These are phyloP conservation scores for Microcebus ravelobensis DNA, from an alignment of 2,113 vertebrate species.

Conservation along the genomic window DNA sequence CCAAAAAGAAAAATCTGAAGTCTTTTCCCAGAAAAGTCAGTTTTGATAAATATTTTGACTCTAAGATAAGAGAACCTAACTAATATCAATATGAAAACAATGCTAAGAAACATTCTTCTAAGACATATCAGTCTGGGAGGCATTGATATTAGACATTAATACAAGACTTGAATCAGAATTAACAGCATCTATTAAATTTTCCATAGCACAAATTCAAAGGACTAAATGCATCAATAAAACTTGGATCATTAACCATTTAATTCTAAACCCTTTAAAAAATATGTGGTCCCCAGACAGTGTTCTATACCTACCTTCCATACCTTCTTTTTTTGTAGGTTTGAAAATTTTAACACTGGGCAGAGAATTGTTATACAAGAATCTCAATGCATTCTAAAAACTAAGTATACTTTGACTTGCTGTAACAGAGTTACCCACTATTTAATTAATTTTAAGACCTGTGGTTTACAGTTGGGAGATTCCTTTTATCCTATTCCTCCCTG, in stretches of 20 bases:
- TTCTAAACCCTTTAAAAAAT: not conserved
- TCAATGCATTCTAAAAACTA: slow-evolving; percentile 50
- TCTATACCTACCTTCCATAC: fast-evolving
- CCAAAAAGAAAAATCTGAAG: not conserved
- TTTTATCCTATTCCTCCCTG: slow-evolving; percentile 59
- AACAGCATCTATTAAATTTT: slow-evolving; percentile 37
- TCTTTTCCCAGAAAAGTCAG: not conserved
- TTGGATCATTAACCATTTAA: slow-evolving; percentile 23
- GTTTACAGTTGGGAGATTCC: slow-evolving; percentile 61
- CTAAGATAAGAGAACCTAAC: not conserved
- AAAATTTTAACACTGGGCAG: slow-evolving; percentile 43
- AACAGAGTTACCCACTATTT: slow-evolving; percentile 63
- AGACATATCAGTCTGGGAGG: not conserved
- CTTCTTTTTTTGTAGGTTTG: slow-evolving; percentile 39
- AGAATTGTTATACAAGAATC: slow-evolving; percentile 30
- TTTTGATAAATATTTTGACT: slow-evolving; percentile 7
- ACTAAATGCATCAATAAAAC: not conserved
- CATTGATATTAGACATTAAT: not conserved
- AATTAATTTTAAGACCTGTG: slow-evolving; percentile 76
- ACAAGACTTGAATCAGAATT: not conserved
- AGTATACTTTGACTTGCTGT: slow-evolving; percentile 36
- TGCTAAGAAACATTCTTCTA: not conserved
- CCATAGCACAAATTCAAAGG: not conserved
- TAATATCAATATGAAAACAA: not conserved
- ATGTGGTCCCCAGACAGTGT: not conserved